Evolutionary conservation across 2,797 vertebrate genomes (phyloP), one percentile per base, ranked within the genome.

Genomic region (Coregonus sp.): DNA sequence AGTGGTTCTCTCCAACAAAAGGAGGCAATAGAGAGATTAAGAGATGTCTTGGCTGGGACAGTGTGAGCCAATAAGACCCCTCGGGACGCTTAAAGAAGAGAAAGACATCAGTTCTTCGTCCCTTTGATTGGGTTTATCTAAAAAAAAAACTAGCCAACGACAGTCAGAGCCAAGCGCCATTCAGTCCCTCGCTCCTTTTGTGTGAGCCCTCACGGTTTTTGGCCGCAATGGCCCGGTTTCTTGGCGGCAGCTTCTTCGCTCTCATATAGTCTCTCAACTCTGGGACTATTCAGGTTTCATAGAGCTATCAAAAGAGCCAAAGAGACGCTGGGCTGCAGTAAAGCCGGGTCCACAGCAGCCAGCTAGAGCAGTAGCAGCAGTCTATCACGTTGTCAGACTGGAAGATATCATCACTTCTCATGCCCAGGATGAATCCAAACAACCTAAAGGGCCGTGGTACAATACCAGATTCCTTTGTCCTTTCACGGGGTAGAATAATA

Each of bases 241-340:
- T 88, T 92, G 90, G 89, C 89, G 35, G 72, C 29, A 70, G 71
- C 25, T 61, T 86, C 54, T 63, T 63, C 35, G 50, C 76, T 86
- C 85, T 88, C 91, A 92, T 84, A 90, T 67, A 78, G 75, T 82
- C 76, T 81, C 73, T 86, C 85, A 83, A 89, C 85, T 81, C 80
- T 12, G 88, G 87, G 86, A 86, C 90, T 85, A 77, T 89, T 91
- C 82, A 71, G 84, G 86, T 92, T 93, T 91, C 89, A 90, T 56
- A 78, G 87, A 90, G 83, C 87, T 81, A 87, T 93, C 86, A 86
- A 89, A 90, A 85, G 86, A 87, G 74, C 85, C 83, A 77, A 84
- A 90, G 88, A 88, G 80, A 86, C 54, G 76, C 74, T 69, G 77
- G 78, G 74, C 61, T 77, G 79, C 82, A 86, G 66, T 33, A 18